Base-by-base conservation (phyloP, 1,140 invertebrate species). In the Leguminivora glycinivorella region DNA sequence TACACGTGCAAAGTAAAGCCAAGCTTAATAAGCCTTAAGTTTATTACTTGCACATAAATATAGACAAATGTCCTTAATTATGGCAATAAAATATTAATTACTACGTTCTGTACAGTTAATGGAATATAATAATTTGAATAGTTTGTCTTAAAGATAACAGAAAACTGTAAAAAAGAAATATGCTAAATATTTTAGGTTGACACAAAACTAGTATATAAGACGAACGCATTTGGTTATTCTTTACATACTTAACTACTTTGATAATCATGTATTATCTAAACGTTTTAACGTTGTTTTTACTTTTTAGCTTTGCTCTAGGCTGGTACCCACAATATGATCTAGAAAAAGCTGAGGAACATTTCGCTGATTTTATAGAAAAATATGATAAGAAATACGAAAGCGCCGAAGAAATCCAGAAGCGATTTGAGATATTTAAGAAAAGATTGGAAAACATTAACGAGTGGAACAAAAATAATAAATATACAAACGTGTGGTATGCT, bases 331-430 rank as follows among this genome's bases (percentile, higher is more conserved):
- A 63, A 4, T 63, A 63, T 29, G 58, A 63, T 6, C 26, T 63
- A 63, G 58, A 26, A 9, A 29, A 63, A n/a, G 58, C 58, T 17
- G 58, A 63, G 2, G 6, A 63, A 17, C 17, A 34, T 12, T 63
- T 63, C 6, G 58, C 58, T 63, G 58, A 63, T 17, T 34, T 31
- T 17, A 17, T 63, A 24, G n/a, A 63, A 31, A n/a, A 31, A 63
- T 63, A 22, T 38, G 38, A 67, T 10, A 67, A 9, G 4, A 67
- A 67, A 24, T 40, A 67, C 10, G 34, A 14, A 40, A 67, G 38
- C 9, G 6, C n/a, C 4, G 38, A 43, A 67, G 38, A 67, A 24
- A 43, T 34, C 12, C 14, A 10, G 19, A 43, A 43, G 19, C 34
- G 34, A 1, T 40, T 67, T 17, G 66, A 67, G 7, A 67, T 67